A percentile compares a stretch with the other conserved stretches of the same genome.
Evolutionary conservation across 2,113 vertebrate species (phyloP).

Genomic region (Stigmatopora nigra): DNA sequence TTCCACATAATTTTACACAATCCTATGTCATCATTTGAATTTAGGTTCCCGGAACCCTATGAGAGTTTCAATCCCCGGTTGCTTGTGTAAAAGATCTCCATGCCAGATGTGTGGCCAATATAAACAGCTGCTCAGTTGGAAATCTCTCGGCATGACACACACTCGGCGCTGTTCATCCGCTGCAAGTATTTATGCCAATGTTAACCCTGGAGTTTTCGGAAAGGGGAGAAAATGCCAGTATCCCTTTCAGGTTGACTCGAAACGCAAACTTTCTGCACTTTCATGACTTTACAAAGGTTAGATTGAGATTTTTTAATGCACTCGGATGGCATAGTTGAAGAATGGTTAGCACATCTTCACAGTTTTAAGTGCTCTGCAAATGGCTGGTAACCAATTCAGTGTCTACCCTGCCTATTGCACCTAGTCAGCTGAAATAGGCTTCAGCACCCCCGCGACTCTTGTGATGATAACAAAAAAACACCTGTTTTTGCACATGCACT

Average conservation of each 20-base stretch:
- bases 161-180: neutral
- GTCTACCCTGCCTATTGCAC: no score
- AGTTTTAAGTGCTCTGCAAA: no score
- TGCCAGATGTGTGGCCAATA: slow-evolving; percentile 38
- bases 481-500: neutral
- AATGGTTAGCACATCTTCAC: no score
- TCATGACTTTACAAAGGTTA: slow-evolving; percentile 17
- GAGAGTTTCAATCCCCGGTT: slow-evolving; percentile 3
- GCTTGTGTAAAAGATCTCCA: slow-evolving; percentile 1
- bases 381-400: no score
- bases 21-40: neutral
- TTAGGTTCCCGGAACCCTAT: slow-evolving; percentile 6
- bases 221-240: slow-evolving; percentile 13
- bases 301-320: slow-evolving; percentile 1
- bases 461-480: neutral
- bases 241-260: slow-evolving; percentile 33
- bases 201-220: slow-evolving; percentile 8
- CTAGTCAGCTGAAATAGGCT: no score
- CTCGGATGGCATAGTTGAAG: neutral
- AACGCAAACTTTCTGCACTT: slow-evolving; percentile 25
- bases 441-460: no score
- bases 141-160: slow-evolving; percentile 5
- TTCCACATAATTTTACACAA: neutral
- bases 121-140: slow-evolving; percentile 19
- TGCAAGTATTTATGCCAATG: slow-evolving; percentile 6